These are phyloP conservation scores for Micropterix aruncella DNA, from an alignment of 2,888 invertebrate genomes.

Conservation along the genomic window DNA sequence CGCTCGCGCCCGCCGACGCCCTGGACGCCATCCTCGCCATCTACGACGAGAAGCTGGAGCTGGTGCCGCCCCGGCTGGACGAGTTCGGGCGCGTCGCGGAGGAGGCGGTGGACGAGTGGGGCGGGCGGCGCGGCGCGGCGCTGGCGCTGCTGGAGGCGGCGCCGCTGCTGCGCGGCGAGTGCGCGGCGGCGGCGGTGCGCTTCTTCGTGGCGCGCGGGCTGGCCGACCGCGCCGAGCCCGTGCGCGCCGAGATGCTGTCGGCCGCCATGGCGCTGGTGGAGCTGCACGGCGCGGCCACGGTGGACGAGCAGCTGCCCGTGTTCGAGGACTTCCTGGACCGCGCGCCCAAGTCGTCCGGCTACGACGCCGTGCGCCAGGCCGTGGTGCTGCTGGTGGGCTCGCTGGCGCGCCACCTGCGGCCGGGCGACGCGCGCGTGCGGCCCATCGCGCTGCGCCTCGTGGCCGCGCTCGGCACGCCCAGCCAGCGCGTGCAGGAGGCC, in stretches of 20 bases:
- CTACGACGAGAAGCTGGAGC: constrained; percentile 63
- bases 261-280: constrained; percentile 89
- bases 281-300: constrained; percentile 78
- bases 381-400: constrained; percentile 97
- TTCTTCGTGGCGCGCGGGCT: constrained; percentile 81
- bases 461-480: constrained; percentile 87
- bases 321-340: constrained; percentile 90
- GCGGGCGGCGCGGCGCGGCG: constrained; percentile 78
- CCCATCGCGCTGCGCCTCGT: constrained; percentile 89
- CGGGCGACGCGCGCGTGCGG: constrained; percentile 75
- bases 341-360: constrained; percentile 80
- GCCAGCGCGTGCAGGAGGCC: constrained; percentile 95
- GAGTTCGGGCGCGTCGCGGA: constrained; percentile 82
- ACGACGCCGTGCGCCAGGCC: constrained; percentile 88
- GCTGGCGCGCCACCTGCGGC: constrained; percentile 88
- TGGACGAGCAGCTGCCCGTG: constrained; percentile 68
- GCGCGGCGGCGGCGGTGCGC: constrained; percentile 55
- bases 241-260: constrained; percentile 81
- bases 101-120: constrained; percentile 82
- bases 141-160: constrained; percentile 70
- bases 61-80: constrained; percentile 78
- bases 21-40: constrained; percentile 52
- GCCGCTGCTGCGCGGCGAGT: constrained; percentile 48
- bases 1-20: constrained; percentile 23
- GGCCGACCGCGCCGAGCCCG: constrained; percentile 69